Percentiles rank a stretch among this genome's conserved stretches.
phyloP scores from a whole-genome alignment of 2,113 vertebrate species.

The Anoura caudifer region DNA sequence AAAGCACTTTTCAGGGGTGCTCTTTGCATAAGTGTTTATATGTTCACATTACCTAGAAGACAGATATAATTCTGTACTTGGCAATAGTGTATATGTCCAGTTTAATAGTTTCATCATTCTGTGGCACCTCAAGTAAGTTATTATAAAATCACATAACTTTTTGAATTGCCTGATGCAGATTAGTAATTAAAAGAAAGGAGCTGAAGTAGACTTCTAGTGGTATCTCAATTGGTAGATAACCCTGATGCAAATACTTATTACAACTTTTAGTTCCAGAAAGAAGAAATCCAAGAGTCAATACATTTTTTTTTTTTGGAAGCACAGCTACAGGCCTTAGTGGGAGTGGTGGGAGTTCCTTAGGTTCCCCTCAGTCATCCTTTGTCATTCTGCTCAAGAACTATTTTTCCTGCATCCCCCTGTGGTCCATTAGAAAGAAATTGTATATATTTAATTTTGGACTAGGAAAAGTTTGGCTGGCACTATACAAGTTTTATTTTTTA shows the following conservation, averaged over 20 bases:
- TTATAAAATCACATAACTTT: neutral
- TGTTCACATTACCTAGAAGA: neutral
- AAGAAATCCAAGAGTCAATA: neutral
- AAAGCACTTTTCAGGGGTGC: neutral
- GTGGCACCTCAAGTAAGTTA: neutral
- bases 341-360: neutral
- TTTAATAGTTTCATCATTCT: neutral
- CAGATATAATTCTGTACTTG: no score
- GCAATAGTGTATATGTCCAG: neutral
- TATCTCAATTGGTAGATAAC: neutral
- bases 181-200: neutral
- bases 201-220: neutral
- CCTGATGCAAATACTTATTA: neutral
- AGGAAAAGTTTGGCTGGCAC: neutral
- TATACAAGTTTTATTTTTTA: neutral
- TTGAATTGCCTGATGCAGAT: neutral
- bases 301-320: neutral
- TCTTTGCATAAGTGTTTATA: no score
- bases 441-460: neutral
- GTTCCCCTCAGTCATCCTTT: neutral
- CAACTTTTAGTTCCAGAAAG: neutral
- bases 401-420: neutral
- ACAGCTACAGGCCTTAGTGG: rapidly evolving
- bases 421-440: neutral
- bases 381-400: neutral